Conservation (phyloP, 1,140 invertebrate species). For the Calliopsis andreniformis region DNA sequence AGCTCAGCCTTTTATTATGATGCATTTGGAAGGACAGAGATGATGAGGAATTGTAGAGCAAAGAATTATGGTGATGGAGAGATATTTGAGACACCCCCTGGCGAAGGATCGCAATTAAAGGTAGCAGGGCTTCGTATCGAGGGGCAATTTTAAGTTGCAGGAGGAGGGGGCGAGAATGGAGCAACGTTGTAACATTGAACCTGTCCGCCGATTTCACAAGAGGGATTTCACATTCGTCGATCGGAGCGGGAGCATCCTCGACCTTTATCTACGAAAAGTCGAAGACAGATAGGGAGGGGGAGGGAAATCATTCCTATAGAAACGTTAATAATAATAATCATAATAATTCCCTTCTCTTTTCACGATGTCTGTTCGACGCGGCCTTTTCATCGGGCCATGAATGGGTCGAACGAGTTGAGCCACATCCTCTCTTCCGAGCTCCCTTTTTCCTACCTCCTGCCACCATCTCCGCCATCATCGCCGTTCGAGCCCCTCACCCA, state of each 20-base stretch:
- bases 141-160: conserved; percentile 22
- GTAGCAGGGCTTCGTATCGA: background rate
- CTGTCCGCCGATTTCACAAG: conserved; percentile 48
- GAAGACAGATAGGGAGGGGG: conserved; percentile 72
- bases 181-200: conserved; percentile 59
- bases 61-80: no score
- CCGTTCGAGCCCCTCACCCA: conserved; percentile 29
- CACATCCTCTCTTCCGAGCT: conserved; percentile 69
- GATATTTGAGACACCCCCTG: background rate
- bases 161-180: background rate
- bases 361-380: conserved; percentile 73
- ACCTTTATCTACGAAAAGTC: conserved; percentile 71
- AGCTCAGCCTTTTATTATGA: no score
- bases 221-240: conserved; percentile 44
- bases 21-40: no score
- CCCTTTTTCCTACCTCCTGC: conserved; percentile 64
- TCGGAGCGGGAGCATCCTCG: conserved; percentile 32
- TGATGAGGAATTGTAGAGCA: no score
- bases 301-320: conserved; percentile 77
- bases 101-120: conserved; percentile 30
- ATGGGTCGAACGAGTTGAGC: conserved; percentile 79
- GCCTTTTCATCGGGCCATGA: conserved; percentile 79
- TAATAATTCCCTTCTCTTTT: conserved; percentile 79
- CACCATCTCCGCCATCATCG: conserved; percentile 50
- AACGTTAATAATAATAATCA: conserved; percentile 79